phyloP scores from a whole-genome alignment of 2,888 invertebrate species.

The Nemurella pictetii region DNA sequence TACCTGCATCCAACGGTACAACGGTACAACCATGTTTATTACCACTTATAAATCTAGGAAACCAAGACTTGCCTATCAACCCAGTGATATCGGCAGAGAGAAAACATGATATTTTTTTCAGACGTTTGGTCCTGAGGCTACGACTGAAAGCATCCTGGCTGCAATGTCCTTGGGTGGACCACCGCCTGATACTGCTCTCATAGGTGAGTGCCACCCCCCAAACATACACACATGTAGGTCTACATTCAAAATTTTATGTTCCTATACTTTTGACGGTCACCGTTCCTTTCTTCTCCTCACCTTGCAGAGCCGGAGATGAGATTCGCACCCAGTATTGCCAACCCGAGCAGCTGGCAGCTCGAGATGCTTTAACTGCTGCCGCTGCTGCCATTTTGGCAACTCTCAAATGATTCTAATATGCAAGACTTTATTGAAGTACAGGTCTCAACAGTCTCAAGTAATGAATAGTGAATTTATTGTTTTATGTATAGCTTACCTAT shows the following conservation, averaged over 20 bases:
- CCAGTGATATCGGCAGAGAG: no score
- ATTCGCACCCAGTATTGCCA: not conserved
- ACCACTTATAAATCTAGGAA: no score
- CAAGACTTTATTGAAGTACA: no score
- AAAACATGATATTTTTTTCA: no score
- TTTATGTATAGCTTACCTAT: no score
- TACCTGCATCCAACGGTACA: no score
- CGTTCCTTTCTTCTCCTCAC: not conserved
- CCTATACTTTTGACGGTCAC: not conserved
- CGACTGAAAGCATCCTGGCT: slow-evolving; percentile 37
- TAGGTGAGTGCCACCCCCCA: not conserved
- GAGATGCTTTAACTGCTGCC: not conserved
- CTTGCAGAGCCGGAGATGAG: not conserved
- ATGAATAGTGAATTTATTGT: no score
- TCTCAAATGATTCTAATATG: no score
- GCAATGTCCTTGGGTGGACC: not conserved
- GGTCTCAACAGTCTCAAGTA: no score
- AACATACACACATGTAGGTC: not conserved
- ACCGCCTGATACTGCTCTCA: not conserved
- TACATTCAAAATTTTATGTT: not conserved
- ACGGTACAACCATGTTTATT: no score
- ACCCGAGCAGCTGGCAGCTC: not conserved
- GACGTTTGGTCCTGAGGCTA: slow-evolving; percentile 40
- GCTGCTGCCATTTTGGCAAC: no score
- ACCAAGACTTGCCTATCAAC: no score